These are phyloP conservation scores for Butastur rufipennis DNA, from an alignment of 2,113 vertebrate genomes.

Conservation along the genomic window DNA sequence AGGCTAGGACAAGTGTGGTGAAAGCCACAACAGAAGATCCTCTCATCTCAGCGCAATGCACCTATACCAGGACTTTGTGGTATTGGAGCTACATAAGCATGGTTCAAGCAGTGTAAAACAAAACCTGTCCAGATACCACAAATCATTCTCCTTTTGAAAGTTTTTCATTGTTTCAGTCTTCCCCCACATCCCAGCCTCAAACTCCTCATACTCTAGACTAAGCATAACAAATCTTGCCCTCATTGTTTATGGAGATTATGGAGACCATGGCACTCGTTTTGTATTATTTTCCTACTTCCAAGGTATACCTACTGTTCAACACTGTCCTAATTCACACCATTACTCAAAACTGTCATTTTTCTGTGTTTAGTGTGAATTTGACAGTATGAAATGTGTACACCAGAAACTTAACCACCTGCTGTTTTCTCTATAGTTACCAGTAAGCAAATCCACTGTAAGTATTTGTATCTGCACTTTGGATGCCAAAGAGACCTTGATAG, in stretches of 20 bases:
- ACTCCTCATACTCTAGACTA: not conserved
- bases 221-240: not conserved
- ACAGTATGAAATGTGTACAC: not conserved
- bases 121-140: not conserved
- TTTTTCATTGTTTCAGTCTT: not conserved
- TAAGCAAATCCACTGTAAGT: not conserved
- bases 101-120: not conserved
- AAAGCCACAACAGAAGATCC: not conserved
- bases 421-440: constrained; percentile 3
- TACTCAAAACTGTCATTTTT: not conserved
- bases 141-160: not conserved
- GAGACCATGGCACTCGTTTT: not conserved
- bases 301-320: not conserved
- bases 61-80: not conserved
- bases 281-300: not conserved
- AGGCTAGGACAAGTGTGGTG: not conserved
- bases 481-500: not conserved
- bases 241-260: not conserved
- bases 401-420: not conserved
- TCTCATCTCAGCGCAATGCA: not conserved
- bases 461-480: not conserved
- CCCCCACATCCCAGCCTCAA: not conserved
- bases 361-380: not conserved
- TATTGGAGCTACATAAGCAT: not conserved
- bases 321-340: not conserved